phyloP scores from a whole-genome alignment of 2,888 invertebrate genomes.

The Dinocampus coccinellae region DNA sequence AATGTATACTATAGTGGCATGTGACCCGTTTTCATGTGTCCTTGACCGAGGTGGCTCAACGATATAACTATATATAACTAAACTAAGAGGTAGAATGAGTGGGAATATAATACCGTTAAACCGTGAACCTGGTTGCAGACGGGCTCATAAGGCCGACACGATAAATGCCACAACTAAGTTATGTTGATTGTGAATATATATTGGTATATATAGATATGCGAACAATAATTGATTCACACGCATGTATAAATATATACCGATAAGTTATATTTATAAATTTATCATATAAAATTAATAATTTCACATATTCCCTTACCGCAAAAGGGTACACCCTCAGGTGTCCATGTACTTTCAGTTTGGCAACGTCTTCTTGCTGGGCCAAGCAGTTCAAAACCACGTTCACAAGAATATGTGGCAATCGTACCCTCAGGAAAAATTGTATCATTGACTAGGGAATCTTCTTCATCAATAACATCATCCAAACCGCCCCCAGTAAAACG shows the following conservation, averaged over 20 bases:
- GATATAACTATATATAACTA: slow-evolving; percentile 40
- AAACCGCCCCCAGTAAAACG: slow-evolving; percentile 75
- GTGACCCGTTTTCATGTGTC: slow-evolving; percentile 63
- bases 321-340: slow-evolving; percentile 92
- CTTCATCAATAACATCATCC: slow-evolving; percentile 66
- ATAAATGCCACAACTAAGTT: not conserved
- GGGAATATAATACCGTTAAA: slow-evolving; percentile 48
- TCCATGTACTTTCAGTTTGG: slow-evolving; percentile 81
- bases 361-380: slow-evolving; percentile 87
- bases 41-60: slow-evolving; percentile 63
- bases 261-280: too few species aligned
- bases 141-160: slow-evolving; percentile 24
- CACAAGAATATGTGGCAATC: slow-evolving; percentile 87
- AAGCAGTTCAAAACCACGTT: slow-evolving; percentile 90
- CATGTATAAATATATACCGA: too few species aligned
- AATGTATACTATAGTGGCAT: slow-evolving; percentile 45
- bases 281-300: too few species aligned
- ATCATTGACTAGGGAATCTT: slow-evolving; percentile 71
- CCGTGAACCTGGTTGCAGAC: slow-evolving; percentile 43
- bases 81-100: slow-evolving; percentile 32
- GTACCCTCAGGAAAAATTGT: slow-evolving; percentile 73
- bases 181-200: slow-evolving; percentile 3
- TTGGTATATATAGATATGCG: not conserved
- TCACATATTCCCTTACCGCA: slow-evolving; percentile 81
- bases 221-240: too few species aligned